Base-by-base conservation (phyloP, 2,797 vertebrate species). In the Microtus agrestis region DNA sequence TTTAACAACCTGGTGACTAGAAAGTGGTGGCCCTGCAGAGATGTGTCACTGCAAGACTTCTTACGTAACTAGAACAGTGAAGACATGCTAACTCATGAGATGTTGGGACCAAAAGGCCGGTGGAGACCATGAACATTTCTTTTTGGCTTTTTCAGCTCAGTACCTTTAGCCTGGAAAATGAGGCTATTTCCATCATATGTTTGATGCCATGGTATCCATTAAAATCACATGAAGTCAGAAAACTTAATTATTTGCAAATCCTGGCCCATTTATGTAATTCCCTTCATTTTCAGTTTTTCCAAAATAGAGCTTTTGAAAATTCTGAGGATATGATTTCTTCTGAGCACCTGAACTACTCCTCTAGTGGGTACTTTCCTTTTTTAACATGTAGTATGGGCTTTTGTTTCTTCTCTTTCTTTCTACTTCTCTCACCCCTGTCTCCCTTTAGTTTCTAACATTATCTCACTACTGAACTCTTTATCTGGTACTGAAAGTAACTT, bases 101-200 rank as follows among this genome's bases (percentile, higher is more conserved):
- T 14, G 8, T 17, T 54, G 25, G 1, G 21, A 87, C 21, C 17
- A 54, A 37, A 21, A 51, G 5, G 2, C 46, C 54, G 31, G 2
- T 51, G 8, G 21, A 54, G 65, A 15, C 21, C 17, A 6, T 14
- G 40, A 34, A 27, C 19, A 31, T 27, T 8, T 71, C 13, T 54
- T 54, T 13, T 37, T 2, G 14, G 13, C 84, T 37, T 37, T 29
- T 31, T 23, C 23, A 37, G 14, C 15, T 69, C 43, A n/a, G 46
- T n/a, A 69, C 67, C 31, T 34, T 48, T 85, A 46, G 5, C 17
- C 19, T 69, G 8, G 12, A 51, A 86, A 6, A 85, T 2, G 17
- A 51, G 12, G 2, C 31, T 15, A 0, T n/a, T 67, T 67, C 21
- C 4, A 27, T 25, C 23, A n/a, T 51, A 17, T 17, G 2, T 13